Percentiles rank a stretch among this genome's conserved stretches.
Conservation (phyloP, 2,797 vertebrate genomes). For the Synanceia verrucosa region DNA sequence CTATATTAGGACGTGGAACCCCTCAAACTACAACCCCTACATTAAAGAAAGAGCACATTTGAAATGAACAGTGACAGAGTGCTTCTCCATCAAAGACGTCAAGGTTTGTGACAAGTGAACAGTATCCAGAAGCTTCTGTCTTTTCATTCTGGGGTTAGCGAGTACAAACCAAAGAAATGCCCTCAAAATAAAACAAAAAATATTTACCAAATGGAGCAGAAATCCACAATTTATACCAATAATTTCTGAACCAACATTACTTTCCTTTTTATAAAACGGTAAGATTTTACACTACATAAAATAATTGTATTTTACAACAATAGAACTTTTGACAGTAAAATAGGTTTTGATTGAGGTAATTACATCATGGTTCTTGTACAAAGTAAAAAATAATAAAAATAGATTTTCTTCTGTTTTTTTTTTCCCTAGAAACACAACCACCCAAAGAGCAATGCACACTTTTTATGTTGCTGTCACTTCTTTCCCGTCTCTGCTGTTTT, state of each 20-base stretch:
- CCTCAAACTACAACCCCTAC: constrained; percentile 50
- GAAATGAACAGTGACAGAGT: constrained; percentile 31
- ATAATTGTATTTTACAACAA: constrained; percentile 85
- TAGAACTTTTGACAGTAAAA: constrained; percentile 84
- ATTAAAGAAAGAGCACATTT: constrained; percentile 41
- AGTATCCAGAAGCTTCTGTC: constrained; percentile 19
- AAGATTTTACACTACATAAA: constrained; percentile 84
- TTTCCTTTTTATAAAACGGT: constrained; percentile 80
- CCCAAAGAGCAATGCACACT: constrained; percentile 29
- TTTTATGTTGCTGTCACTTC: constrained; percentile 20
- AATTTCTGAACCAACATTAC: constrained; percentile 66
- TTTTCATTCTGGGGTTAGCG: constrained; percentile 15
- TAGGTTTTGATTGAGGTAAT: constrained; percentile 86
- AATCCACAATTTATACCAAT: constrained; percentile 69
- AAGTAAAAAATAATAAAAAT: constrained; percentile 81
- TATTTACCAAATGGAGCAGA: constrained; percentile 45
- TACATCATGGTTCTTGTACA: constrained; percentile 81
- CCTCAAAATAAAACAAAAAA: constrained; percentile 57
- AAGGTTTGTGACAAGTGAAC: background rate
- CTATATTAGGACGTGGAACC: constrained; percentile 48
- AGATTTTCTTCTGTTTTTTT: constrained; percentile 63
- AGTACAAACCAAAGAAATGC: constrained; percentile 62
- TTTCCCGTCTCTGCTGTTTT: constrained; percentile 23
- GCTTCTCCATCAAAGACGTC: constrained; percentile 20
- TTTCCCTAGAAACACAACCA: constrained; percentile 63